These are phyloP conservation scores for Myzus persicae DNA, from an alignment of 1,140 invertebrate species.

Conservation along the genomic window DNA sequence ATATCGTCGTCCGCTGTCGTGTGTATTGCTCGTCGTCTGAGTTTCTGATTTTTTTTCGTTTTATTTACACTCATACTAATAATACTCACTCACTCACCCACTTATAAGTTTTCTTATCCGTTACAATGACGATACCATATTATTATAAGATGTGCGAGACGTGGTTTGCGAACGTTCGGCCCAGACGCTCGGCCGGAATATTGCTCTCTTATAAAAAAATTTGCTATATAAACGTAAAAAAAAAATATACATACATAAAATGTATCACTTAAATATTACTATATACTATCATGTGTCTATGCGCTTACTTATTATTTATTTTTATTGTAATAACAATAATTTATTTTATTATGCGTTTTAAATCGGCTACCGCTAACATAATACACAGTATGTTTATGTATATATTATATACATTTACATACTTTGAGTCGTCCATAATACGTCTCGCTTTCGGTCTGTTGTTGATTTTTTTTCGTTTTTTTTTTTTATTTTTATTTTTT, in stretches of 20 bases:
- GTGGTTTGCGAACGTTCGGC: conserved; percentile 38
- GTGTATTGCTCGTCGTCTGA: not conserved
- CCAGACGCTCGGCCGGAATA: conserved; percentile 24
- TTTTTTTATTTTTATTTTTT: not conserved
- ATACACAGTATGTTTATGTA: conserved; percentile 8
- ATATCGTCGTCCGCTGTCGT: not conserved
- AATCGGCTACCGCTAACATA: conserved; percentile 22
- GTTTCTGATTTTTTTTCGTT: conserved; percentile 5
- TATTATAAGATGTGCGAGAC: not conserved
- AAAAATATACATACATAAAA: conserved; percentile 13
- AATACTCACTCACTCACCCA: not conserved
- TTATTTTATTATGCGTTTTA: conserved; percentile 50
- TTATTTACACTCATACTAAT: not conserved
- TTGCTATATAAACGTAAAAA: not conserved
- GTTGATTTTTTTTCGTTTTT: not conserved
- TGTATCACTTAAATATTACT: conserved; percentile 15
- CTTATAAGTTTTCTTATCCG: not conserved
- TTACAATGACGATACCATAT: not conserved
- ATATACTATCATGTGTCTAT: conserved; percentile 7
- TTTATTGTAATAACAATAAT: conserved; percentile 44
- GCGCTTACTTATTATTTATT: conserved; percentile 41
- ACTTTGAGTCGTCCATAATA: conserved; percentile 29
- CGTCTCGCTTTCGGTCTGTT: conserved; percentile 26
- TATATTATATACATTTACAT: not conserved
- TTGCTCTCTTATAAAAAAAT: conserved; percentile 3